Evolutionary conservation across 1,140 invertebrate genomes (phyloP).

Genomic region (Cherax quadricarinatus): DNA sequence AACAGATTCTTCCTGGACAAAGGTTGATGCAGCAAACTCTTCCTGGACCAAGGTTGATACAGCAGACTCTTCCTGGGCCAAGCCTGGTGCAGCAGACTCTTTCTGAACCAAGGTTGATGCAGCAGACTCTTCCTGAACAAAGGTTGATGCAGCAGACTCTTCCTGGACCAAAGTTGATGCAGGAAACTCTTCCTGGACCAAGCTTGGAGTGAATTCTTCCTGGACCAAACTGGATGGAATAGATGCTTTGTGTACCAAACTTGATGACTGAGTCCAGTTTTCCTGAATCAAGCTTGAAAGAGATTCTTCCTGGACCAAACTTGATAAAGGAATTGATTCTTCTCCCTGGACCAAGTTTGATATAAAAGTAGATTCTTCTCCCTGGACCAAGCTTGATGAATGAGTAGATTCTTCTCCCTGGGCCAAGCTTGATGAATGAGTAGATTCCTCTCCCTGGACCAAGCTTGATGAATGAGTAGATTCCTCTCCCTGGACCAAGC

Average conservation of each 20-base stretch:
- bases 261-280: not conserved
- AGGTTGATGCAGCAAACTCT: not conserved
- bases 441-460: too few relatives aligned
- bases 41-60: not conserved
- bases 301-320: not conserved
- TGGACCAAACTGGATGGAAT: not conserved
- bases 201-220: not conserved
- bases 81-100: not conserved
- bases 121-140: not conserved
- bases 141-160: not conserved
- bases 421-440: too few relatives aligned
- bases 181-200: not conserved
- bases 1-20: not conserved
- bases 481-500: not conserved
- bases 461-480: too few relatives aligned
- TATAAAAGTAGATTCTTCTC: not conserved
- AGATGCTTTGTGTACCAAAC: not conserved
- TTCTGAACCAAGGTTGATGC: not conserved
- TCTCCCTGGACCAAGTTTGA: not conserved
- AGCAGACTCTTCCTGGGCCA: not conserved
- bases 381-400: too few relatives aligned
- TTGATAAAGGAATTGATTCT: not conserved
- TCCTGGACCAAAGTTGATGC: not conserved
- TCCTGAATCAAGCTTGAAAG: not conserved
- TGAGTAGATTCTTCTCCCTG: not conserved